Evolutionary conservation across 2,113 vertebrate genomes (phyloP), one percentile per base, ranked within the genome.

Genomic region (Eulemur rufifrons): DNA sequence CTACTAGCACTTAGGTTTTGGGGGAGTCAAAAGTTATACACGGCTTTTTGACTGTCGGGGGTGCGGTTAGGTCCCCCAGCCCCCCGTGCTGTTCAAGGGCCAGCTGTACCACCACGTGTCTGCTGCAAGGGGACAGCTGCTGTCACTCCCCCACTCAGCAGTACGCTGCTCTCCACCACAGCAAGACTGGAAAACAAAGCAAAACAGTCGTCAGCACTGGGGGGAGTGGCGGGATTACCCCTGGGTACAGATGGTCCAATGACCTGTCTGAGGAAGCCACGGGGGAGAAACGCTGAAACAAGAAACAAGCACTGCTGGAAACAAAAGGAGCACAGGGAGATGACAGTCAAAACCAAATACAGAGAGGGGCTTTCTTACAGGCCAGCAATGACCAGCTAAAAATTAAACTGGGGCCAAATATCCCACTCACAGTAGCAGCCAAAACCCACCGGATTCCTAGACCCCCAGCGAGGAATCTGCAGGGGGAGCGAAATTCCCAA

Each of bases 391-490:
- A 21, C 10, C 27, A 76, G 71, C 37, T 5, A 42, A 42, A 66
- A 83, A 25, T 61, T 2, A 18, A 47, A 45, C 0, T 2, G 32
- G n/a, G 29, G 34, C 18, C 18, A n/a, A 15, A 25, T 2, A 17
- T 1, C 69, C 50, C 8, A 8, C 6, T 15, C 21, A 15, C 2
- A 8, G 45, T 0, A 20, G 45, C 63, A 34, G 42, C 54, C 77
- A 3, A 8, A 68, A n/a, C 12, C 17, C 5, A 2, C 27, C 3
- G 8, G 63, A 34, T 20, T 61, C 80, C 81, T 39, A 74, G 89
- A 64, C 27, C 21, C 0, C 0, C 42, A 32, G 0, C 5, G 1
- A 54, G 52, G 3, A 0, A 10, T 20, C 42, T 3, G 18, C 52
- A 34, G 86, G 71, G 8, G 37, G 9, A 0, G 5, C 0, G 2